These are phyloP conservation scores for Ormyrus nitidulus DNA, from an alignment of 2,888 invertebrate genomes.

Conservation along the genomic window DNA sequence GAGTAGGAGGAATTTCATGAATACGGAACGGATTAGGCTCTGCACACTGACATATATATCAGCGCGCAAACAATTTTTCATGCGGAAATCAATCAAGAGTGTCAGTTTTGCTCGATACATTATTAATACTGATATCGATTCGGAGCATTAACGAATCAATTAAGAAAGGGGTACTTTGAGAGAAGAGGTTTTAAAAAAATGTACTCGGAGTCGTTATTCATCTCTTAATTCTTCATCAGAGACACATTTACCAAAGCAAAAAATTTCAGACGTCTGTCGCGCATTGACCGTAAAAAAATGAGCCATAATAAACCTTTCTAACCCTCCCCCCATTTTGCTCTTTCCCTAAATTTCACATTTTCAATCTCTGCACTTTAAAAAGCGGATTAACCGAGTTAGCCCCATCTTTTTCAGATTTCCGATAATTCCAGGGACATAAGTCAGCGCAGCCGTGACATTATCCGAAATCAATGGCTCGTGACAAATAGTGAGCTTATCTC, in stretches of 20 bases:
- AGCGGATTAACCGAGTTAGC: conserved; percentile 29
- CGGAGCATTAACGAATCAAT: conserved; percentile 7
- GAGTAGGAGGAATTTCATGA: conserved; percentile 1
- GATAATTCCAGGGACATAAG: conserved; percentile 42
- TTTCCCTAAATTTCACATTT: conserved; percentile 49
- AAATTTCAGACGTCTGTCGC: conserved; percentile 2
- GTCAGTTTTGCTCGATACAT: neutral
- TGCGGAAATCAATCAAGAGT: conserved; percentile 20
- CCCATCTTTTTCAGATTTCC: conserved; percentile 50
- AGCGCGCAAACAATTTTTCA: conserved; percentile 20
- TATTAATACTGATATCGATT: too few relatives aligned
- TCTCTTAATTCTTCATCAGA: conserved; percentile 31
- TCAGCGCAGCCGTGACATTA: conserved; percentile 39
- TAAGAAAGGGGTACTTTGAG: neutral
- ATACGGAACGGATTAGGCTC: conserved; percentile 19
- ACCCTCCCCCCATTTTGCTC: neutral
- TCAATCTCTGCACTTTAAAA: conserved; percentile 47
- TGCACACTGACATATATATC: conserved; percentile 4
- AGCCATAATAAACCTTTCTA: conserved; percentile 1
- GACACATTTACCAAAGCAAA: conserved; percentile 31
- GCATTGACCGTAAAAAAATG: neutral
- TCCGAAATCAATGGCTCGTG: conserved; percentile 56
- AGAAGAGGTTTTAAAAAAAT: neutral
- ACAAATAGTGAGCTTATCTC: conserved; percentile 55
- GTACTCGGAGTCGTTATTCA: conserved; percentile 22